These are phyloP conservation scores for Petaurus breviceps DNA, from an alignment of 2,113 vertebrate species.

Conservation along the genomic window DNA sequence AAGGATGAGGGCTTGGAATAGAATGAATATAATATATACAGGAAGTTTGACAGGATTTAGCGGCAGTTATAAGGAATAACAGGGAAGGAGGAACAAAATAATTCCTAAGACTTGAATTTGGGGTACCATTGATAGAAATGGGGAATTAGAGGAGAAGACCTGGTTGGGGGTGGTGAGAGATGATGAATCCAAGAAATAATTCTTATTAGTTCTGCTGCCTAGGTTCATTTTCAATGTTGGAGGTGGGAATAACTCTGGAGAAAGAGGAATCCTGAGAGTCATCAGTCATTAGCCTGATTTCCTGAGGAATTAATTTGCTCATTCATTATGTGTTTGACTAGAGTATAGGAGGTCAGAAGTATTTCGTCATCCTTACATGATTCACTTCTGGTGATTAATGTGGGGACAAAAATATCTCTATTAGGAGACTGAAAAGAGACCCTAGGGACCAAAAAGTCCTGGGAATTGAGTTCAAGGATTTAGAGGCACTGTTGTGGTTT, in stretches of 20 bases:
- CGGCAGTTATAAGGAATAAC: neutral
- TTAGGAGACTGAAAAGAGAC: neutral
- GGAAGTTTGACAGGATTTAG: neutral
- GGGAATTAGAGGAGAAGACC: neutral
- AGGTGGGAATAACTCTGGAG: neutral
- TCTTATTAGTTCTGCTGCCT: neutral
- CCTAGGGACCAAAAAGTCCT: neutral
- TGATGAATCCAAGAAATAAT: neutral
- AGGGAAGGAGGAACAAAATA: neutral
- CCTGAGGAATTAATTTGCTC: neutral
- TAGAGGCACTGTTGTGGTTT: neutral
- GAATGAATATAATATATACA: neutral
- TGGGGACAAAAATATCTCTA: neutral
- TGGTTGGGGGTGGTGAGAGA: neutral
- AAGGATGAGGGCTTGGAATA: neutral
- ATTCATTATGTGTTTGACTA: neutral
- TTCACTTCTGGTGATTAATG: neutral
- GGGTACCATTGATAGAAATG: neutral
- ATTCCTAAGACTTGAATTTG: neutral
- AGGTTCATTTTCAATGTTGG: neutral
- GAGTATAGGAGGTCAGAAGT: neutral
- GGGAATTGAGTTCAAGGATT: neutral
- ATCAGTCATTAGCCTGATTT: neutral
- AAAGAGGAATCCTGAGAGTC: neutral
- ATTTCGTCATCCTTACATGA: neutral